These are phyloP conservation scores for Sciurus carolinensis DNA, from an alignment of 2,797 vertebrate genomes.

Conservation along the genomic window DNA sequence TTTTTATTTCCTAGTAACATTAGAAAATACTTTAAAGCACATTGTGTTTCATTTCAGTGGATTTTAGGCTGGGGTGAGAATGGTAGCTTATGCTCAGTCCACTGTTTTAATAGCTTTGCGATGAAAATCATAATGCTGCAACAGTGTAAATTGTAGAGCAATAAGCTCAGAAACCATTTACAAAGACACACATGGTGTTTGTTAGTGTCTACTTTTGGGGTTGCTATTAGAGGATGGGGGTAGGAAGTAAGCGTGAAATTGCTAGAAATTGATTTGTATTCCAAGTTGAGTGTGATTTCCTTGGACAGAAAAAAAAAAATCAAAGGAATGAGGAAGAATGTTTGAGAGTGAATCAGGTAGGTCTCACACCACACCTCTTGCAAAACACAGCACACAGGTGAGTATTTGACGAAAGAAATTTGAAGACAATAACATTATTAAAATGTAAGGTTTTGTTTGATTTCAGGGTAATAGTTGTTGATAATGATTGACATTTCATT, in stretches of 20 bases:
- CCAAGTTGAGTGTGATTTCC: not conserved
- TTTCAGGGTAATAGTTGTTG: constrained; percentile 22
- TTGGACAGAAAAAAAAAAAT: not conserved
- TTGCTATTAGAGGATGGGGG: not conserved
- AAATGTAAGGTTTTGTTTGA: not conserved
- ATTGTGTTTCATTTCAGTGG: constrained; percentile 9
- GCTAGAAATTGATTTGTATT: constrained; percentile 46
- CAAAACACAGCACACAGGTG: not conserved
- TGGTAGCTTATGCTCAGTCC: not conserved
- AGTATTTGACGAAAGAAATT: constrained; percentile 27
- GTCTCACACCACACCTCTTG: not conserved
- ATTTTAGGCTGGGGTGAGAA: not conserved
- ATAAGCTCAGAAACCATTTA: not conserved
- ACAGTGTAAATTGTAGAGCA: not conserved
- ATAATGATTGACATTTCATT: constrained; percentile 32
- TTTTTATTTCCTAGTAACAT: not conserved
- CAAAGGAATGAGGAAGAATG: not conserved
- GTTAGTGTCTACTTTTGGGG: not conserved
- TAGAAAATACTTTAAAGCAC: not conserved
- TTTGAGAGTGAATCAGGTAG: constrained; percentile 6
- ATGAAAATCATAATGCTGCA: not conserved
- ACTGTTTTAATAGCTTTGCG: not conserved
- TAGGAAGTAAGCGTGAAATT: not conserved
- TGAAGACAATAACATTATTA: not conserved
- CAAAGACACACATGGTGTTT: not conserved